These are phyloP conservation scores for Protula sp. DNA, from an alignment of 2,888 invertebrate species.

Conservation along the genomic window DNA sequence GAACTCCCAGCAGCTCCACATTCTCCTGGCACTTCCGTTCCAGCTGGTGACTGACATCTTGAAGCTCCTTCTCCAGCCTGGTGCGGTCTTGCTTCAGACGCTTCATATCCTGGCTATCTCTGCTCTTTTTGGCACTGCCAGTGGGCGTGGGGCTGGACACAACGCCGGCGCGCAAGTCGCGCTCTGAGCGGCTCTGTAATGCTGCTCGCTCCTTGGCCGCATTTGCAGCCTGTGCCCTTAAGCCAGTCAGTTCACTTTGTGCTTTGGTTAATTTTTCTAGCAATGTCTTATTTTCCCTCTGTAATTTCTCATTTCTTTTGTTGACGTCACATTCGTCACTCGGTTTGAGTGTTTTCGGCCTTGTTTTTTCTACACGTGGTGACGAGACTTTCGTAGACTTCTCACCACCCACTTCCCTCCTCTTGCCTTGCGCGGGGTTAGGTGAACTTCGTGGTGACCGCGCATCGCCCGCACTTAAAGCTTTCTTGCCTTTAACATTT, in stretches of 20 bases:
- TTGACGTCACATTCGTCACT: not conserved
- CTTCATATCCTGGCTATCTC: not conserved
- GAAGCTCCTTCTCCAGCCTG: not conserved
- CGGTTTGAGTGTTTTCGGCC: not conserved
- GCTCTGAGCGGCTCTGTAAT: not conserved
- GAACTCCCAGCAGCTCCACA: not conserved
- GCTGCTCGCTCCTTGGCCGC: not conserved
- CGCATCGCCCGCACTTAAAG: no score
- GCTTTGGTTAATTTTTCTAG: not conserved
- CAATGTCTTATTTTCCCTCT: not conserved
- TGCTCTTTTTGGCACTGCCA: not conserved
- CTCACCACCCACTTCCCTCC: not conserved
- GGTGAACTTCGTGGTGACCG: no score
- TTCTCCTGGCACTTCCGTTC: conserved; percentile 8
- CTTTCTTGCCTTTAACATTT: not conserved
- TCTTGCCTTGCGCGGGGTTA: not conserved
- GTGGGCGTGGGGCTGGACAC: not conserved
- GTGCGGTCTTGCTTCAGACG: not conserved
- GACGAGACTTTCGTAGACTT: no score
- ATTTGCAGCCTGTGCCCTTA: not conserved
- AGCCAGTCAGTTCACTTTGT: not conserved
- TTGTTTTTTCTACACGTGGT: not conserved
- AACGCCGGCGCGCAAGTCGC: no score
- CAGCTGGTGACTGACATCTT: conserved; percentile 1
- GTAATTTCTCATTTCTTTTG: not conserved